Evolutionary conservation across 2,797 vertebrate species (phyloP).

Genomic region (Onychomys leucogaster): DNA sequence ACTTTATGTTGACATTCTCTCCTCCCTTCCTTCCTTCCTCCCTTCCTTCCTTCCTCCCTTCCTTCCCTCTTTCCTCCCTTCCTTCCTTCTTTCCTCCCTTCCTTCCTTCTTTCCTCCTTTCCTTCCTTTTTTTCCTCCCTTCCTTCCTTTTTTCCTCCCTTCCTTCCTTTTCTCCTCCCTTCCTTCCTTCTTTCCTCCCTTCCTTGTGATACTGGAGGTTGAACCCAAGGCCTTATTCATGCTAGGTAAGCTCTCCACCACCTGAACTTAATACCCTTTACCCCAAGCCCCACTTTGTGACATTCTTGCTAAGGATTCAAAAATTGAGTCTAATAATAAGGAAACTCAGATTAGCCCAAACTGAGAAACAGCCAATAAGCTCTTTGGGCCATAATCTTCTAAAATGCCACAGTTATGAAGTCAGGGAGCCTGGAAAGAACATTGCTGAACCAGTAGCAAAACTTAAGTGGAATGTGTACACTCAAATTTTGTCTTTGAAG

Average conservation of each 20-base stretch:
- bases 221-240: neutral
- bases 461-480: neutral
- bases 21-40: rapidly evolving
- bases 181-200: neutral
- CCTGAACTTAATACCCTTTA: neutral
- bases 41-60: no score
- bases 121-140: neutral
- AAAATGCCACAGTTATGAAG: neutral
- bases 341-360: neutral
- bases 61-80: no score
- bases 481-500: neutral
- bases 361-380: neutral
- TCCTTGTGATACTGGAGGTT: neutral
- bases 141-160: rapidly evolving
- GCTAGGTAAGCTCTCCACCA: neutral
- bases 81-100: neutral
- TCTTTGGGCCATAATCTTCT: neutral
- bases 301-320: neutral
- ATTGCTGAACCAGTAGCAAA: neutral
- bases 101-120: rapidly evolving
- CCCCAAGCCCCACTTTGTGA: neutral
- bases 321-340: neutral
- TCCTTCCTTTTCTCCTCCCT: neutral
- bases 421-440: neutral
- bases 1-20: neutral